These are phyloP conservation scores for Salvelinus namaycush DNA, from an alignment of 2,113 vertebrate genomes.

Conservation along the genomic window DNA sequence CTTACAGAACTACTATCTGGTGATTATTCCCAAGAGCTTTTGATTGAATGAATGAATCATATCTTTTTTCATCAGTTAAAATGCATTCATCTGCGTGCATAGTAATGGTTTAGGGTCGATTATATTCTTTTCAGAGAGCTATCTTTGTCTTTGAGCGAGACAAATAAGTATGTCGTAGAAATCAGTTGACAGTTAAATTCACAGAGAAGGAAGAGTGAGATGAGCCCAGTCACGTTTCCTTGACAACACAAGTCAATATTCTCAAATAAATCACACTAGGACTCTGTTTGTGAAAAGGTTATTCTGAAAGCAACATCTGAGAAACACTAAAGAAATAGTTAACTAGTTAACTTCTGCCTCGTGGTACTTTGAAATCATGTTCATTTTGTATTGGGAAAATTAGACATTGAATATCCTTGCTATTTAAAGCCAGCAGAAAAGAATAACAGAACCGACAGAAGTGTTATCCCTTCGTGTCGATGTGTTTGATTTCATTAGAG, in stretches of 20 bases:
- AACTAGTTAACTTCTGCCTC: constrained; percentile 44
- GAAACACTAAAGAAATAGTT: constrained; percentile 19
- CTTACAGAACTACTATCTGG: neutral
- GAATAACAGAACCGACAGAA: constrained; percentile 28
- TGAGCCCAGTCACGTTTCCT: neutral
- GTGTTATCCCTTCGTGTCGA: constrained; percentile 43
- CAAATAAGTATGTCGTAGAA: neutral
- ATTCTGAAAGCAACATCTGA: constrained; percentile 25
- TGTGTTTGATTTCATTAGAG: constrained; percentile 52
- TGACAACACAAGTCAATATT: constrained; percentile 4
- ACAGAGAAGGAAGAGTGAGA: neutral
- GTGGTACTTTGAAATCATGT: constrained; percentile 35
- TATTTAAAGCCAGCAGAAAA: constrained; percentile 53
- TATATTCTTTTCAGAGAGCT: neutral
- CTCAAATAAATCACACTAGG: neutral
- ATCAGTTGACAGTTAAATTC: neutral
- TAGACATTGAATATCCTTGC: constrained; percentile 55
- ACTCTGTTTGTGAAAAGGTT: neutral
- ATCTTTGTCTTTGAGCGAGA: neutral
- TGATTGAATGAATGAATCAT: neutral
- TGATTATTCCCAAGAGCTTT: neutral
- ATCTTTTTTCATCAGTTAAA: neutral
- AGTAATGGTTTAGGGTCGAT: neutral
- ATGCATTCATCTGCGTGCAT: neutral
- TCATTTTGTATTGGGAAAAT: constrained; percentile 62